phyloP scores from a whole-genome alignment of 2,797 vertebrate species.

The Fistularia tabacaria region DNA sequence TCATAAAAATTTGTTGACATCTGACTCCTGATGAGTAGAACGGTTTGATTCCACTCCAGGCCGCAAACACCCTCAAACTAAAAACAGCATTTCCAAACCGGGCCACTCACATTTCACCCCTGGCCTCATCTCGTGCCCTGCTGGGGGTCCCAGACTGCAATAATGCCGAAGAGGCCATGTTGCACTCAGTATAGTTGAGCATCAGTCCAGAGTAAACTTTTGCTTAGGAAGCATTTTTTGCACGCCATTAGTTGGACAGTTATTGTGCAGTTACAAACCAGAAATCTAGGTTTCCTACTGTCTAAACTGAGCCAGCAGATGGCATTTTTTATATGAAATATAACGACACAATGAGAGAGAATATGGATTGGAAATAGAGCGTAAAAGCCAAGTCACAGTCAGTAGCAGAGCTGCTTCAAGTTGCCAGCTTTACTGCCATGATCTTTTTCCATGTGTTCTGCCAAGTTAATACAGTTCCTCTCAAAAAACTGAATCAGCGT shows the following conservation, averaged over 20 bases:
- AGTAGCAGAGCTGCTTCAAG: neutral
- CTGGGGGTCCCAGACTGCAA: slow-evolving; percentile 12
- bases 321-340: too few species aligned
- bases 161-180: slow-evolving; percentile 26
- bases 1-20: slow-evolving; percentile 51
- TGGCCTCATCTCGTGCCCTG: slow-evolving; percentile 40
- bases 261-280: too few species aligned
- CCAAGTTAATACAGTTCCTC: slow-evolving; percentile 38
- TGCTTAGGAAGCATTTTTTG: neutral
- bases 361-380: slow-evolving; percentile 24
- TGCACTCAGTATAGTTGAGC: slow-evolving; percentile 1
- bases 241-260: too few species aligned
- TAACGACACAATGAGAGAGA: neutral
- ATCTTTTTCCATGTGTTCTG: slow-evolving; percentile 57
- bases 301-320: too few species aligned
- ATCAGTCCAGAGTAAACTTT: too few species aligned
- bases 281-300: too few species aligned
- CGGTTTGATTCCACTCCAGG: slow-evolving; percentile 34
- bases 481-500: slow-evolving; percentile 11
- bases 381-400: slow-evolving; percentile 41
- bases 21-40: slow-evolving; percentile 28
- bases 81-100: slow-evolving; percentile 58
- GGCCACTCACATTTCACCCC: slow-evolving; percentile 43
- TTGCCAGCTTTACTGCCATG: slow-evolving; percentile 43
- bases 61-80: slow-evolving; percentile 40